A percentile compares a stretch with the other conserved stretches of the same genome.
Conservation (phyloP, 2,797 vertebrate genomes). For the Dicrostonyx torquatus region DNA sequence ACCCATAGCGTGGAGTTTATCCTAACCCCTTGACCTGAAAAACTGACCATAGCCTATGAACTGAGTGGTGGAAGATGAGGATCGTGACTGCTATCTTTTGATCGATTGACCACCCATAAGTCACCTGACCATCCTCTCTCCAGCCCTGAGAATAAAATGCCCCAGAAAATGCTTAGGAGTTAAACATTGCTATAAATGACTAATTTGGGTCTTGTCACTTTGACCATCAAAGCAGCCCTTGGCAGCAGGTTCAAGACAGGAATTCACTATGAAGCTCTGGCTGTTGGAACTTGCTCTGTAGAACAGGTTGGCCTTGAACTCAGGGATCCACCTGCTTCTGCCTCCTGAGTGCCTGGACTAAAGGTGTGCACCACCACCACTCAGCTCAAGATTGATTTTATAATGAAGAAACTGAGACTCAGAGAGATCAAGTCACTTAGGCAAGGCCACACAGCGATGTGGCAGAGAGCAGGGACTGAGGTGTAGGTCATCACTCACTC, state of each 20-base stretch:
- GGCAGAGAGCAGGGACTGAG: background rate
- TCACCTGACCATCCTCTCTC: background rate
- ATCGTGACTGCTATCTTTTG: background rate
- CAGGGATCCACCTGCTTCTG: background rate
- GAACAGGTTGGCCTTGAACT: background rate
- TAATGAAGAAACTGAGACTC: background rate
- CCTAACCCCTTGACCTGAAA: background rate
- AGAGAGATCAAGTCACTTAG: background rate
- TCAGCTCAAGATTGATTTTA: background rate
- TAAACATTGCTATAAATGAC: background rate
- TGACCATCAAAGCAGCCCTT: background rate
- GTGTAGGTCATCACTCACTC: background rate
- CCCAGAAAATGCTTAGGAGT: background rate
- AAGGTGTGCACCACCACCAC: background rate
- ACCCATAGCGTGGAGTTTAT: background rate
- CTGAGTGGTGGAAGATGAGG: background rate
- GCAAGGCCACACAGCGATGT: background rate
- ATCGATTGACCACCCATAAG: background rate
- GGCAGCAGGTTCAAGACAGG: background rate
- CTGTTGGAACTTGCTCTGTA: background rate
- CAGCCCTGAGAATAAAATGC: background rate
- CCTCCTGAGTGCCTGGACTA: background rate
- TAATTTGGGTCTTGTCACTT: background rate
- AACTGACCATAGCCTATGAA: background rate
- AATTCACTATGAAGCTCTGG: background rate